Evolutionary conservation across 2,113 vertebrate species (phyloP), one percentile per base, ranked within the genome.

Genomic region (Rhadina sibilatrix): DNA sequence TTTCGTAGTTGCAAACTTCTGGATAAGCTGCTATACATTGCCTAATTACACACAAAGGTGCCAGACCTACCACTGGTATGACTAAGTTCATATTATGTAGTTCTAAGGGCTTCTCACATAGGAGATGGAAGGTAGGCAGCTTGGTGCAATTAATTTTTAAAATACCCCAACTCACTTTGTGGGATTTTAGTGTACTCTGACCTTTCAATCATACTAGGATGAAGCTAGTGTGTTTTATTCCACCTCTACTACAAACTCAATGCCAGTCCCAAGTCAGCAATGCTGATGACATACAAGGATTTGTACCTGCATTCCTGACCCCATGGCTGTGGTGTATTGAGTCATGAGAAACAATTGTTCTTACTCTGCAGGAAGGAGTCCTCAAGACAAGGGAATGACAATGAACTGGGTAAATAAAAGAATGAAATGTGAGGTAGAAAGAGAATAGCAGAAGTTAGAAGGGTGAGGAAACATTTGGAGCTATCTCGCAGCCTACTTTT

Each of bases 321-420:
- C 25, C 33, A 7, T 6, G 49, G 33, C 30, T 86, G 33, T 31
- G 57, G 25, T 0, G 0, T n/a, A 22, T 12, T 42, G 56, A 70
- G 47, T 63, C 52, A 68, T 14, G 27, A 85, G 22, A 81, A 84
- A 53, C 10, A 46, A 22, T 10, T 21, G 35, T 22, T 71, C 27
- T 52, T 79, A 21, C 59, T 54, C 57, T 83, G 57, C 40, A 68
- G 57, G 47, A 25, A 68, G 24, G 4, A 76, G 35, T 28, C 44
- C 42, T 81, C 31, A n/a, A 24, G 70, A 66, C 47, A 82, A 57
- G 12, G 31, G 28, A 23, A 61, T 83, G 49, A 47, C 75, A 92
- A 64, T 9, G 69, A 53, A 33, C 22, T 42, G 35, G 8, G 31
- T 53, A 63, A 75, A 63, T 21, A n/a, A 57, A 78, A 82, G 13